These are phyloP conservation scores for Drosophila sucinea DNA, from an alignment of 1,140 invertebrate genomes.

Conservation along the genomic window DNA sequence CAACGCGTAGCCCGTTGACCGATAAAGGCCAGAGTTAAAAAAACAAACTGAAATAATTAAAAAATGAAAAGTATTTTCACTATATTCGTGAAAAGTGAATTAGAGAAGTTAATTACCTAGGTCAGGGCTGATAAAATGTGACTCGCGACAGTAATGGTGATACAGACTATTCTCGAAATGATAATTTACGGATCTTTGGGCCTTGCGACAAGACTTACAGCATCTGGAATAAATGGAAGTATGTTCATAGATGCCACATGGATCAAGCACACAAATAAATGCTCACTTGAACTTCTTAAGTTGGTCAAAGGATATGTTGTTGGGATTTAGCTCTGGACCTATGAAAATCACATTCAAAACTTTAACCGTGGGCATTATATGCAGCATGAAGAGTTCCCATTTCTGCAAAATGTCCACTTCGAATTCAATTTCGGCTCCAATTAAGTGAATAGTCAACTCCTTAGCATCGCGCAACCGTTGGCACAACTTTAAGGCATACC, in stretches of 20 bases:
- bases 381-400: conserved; percentile 89
- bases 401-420: conserved; percentile 87
- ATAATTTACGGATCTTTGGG: conserved; percentile 61
- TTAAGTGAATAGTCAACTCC: conserved; percentile 65
- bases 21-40: conserved; percentile 89
- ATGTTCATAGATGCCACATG: not conserved
- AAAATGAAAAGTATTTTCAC: not conserved
- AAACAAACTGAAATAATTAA: conserved; percentile 85
- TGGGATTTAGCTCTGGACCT: conserved; percentile 86
- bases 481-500: conserved; percentile 85
- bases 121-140: conserved; percentile 84
- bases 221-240: conserved; percentile 44
- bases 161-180: conserved; percentile 84
- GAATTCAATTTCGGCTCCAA: conserved; percentile 88
- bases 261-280: not conserved
- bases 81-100: not conserved
- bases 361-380: conserved; percentile 85
- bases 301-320: conserved; percentile 84
- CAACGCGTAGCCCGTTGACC: conserved; percentile 86
- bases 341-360: conserved; percentile 86
- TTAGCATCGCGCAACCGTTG: conserved; percentile 64
- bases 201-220: conserved; percentile 63
- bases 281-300: conserved; percentile 69
- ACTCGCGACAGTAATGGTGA: conserved; percentile 84
- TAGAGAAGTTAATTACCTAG: conserved; percentile 83